These are phyloP conservation scores for Myotis yumanensis DNA, from an alignment of 2,113 vertebrate species.

Conservation along the genomic window DNA sequence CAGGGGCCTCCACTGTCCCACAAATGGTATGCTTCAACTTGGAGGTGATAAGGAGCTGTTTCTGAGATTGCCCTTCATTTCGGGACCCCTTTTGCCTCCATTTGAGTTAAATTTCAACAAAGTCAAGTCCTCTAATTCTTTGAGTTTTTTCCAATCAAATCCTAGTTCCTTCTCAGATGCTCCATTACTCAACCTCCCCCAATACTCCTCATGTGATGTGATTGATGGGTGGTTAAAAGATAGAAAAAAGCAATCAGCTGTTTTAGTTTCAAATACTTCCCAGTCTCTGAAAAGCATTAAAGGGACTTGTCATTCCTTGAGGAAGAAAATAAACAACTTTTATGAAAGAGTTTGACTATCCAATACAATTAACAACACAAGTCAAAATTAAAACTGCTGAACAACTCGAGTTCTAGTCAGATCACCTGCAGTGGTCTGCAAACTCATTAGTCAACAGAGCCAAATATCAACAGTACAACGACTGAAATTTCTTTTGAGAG, in stretches of 20 bases:
- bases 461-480: too few species aligned
- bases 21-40: background rate
- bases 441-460: too few species aligned
- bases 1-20: background rate
- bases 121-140: background rate
- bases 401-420: background rate
- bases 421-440: background rate
- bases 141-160: background rate
- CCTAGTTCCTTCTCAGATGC: background rate
- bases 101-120: constrained; percentile 1
- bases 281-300: constrained; percentile 1
- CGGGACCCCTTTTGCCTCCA: background rate
- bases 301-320: background rate
- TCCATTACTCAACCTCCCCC: background rate
- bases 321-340: background rate
- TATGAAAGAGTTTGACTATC: background rate
- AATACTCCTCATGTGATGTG: background rate
- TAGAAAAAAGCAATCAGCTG: background rate
- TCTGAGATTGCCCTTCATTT: background rate
- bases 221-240: background rate
- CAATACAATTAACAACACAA: background rate
- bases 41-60: background rate
- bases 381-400: background rate
- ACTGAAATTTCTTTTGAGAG: too few species aligned
- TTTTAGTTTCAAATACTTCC: background rate